Conservation (phyloP, 2,888 invertebrate genomes). For the Rhamnusium bicolor region DNA sequence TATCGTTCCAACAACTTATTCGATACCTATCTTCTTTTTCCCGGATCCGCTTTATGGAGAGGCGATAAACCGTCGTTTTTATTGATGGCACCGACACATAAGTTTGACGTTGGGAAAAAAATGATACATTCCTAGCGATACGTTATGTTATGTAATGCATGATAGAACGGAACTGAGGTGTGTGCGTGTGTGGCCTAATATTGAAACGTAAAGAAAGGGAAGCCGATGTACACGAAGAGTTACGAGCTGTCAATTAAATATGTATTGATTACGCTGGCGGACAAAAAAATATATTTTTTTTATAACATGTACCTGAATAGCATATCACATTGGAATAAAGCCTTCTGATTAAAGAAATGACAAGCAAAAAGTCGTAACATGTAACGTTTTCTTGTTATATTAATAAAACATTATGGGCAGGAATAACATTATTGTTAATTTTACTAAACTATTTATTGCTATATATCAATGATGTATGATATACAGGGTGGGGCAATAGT, state of each 20-base stretch:
- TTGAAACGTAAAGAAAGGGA: neutral
- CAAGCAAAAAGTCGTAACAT: no score
- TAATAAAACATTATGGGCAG: no score
- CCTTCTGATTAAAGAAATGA: no score
- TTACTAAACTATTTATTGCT: no score
- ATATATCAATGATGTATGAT: no score
- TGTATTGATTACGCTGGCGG: neutral
- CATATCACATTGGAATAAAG: no score
- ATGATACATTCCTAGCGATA: neutral
- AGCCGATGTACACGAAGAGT: neutral
- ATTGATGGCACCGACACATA: neutral
- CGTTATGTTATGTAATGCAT: neutral
- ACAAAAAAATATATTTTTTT: no score
- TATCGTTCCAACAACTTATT: constrained; percentile 6
- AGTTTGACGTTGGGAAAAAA: neutral
- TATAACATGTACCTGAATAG: no score
- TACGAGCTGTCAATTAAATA: neutral
- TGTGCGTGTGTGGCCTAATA: neutral
- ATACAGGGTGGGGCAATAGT: no score
- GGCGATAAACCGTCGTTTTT: constrained; percentile 5
- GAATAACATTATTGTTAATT: no score
- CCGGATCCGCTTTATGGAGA: neutral
- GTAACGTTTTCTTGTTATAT: no score
- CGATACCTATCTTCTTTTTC: constrained; percentile 14
- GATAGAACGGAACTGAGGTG: neutral